A percentile compares a stretch with the other conserved stretches of the same genome.
Conservation (phyloP, 2,797 vertebrate genomes). For the Pangasius larnaudii region DNA sequence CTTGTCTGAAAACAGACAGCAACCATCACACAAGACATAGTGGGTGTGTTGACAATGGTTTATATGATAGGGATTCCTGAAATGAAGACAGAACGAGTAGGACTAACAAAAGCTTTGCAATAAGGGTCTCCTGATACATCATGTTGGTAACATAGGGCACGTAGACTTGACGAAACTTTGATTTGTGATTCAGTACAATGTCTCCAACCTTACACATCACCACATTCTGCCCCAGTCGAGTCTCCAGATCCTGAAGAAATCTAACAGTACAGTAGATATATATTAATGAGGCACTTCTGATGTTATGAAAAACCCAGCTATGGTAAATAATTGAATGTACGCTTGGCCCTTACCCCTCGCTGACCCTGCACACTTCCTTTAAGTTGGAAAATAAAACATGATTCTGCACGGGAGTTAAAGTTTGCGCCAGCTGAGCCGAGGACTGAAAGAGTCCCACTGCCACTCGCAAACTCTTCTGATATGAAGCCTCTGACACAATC, state of each 20-base stretch:
- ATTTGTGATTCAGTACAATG: slow-evolving; percentile 71
- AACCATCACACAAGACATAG: background rate
- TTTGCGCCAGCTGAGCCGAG: slow-evolving; percentile 66
- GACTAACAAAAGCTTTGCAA: slow-evolving; percentile 76
- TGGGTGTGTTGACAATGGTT: background rate
- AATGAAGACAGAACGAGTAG: background rate
- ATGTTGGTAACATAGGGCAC: slow-evolving; percentile 83
- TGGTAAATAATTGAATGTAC: background rate
- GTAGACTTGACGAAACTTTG: slow-evolving; percentile 71
- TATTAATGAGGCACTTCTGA: background rate
- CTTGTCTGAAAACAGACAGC: slow-evolving; percentile 60
- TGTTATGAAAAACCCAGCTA: too few species aligned
- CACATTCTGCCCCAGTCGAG: slow-evolving; percentile 68
- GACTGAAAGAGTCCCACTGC: slow-evolving; percentile 74
- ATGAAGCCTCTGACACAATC: slow-evolving; percentile 81
- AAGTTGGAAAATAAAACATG: slow-evolving; percentile 82
- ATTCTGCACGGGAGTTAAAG: slow-evolving; percentile 69
- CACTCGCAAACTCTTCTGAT: slow-evolving; percentile 78
- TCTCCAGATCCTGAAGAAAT: slow-evolving; percentile 79
- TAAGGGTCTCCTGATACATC: slow-evolving; percentile 81
- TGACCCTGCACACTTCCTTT: slow-evolving; percentile 59
- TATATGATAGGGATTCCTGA: background rate
- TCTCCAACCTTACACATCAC: slow-evolving; percentile 74
- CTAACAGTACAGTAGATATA: slow-evolving; percentile 55
- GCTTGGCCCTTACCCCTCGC: slow-evolving; percentile 58